Evolutionary conservation across 2,797 vertebrate species (phyloP).

Genomic region (Emydoidea blandingii): DNA sequence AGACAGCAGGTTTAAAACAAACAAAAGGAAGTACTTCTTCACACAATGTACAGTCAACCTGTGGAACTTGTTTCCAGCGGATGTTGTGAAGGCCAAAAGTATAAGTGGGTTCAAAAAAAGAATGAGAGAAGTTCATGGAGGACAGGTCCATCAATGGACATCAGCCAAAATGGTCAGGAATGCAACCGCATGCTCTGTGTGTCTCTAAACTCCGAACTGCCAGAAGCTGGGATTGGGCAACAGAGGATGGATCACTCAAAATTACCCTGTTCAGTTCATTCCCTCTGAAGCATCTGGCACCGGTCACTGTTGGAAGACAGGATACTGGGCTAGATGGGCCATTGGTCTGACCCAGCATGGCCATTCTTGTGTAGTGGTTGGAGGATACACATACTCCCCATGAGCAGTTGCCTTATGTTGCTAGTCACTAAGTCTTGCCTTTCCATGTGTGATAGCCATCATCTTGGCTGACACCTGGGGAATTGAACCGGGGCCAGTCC

Average conservation of each 20-base stretch:
- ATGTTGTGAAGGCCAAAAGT: neutral
- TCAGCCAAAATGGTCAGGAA: neutral
- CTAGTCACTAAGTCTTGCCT: neutral
- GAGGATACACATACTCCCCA: neutral
- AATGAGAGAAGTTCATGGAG: neutral
- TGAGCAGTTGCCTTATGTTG: too few relatives aligned
- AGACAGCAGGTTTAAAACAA: neutral
- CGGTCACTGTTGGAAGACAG: neutral
- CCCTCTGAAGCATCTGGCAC: neutral
- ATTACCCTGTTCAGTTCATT: neutral
- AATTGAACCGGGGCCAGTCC: neutral
- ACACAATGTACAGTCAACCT: neutral
- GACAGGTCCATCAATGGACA: neutral
- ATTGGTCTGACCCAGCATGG: neutral
- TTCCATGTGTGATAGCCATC: neutral
- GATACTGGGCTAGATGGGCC: too few relatives aligned
- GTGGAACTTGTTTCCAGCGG: neutral
- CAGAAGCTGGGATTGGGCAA: neutral
- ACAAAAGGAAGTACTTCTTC: neutral
- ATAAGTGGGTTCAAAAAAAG: neutral
- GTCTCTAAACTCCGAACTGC: neutral
- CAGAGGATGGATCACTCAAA: neutral
- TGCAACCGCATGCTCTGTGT: neutral
- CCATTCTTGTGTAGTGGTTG: neutral
- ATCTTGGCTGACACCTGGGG: neutral